Evolutionary conservation across 2,113 vertebrate genomes (phyloP).

Genomic region (Peucedramus taeniatus): DNA sequence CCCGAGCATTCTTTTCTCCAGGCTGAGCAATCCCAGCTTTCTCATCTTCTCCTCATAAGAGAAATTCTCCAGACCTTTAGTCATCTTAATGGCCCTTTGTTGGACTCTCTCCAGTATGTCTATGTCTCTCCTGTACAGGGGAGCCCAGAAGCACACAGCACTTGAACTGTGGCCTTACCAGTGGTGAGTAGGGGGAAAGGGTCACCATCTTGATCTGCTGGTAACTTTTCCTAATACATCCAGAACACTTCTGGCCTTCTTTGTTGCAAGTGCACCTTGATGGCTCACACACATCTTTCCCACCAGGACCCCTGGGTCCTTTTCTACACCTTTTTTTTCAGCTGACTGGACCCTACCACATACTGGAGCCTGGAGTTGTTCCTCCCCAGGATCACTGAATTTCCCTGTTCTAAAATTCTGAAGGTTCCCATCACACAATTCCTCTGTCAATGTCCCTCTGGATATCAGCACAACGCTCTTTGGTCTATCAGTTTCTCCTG

Average conservation of each 20-base stretch:
- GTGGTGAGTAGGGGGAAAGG: accelerated
- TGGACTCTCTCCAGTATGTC: neutral
- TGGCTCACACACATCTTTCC: neutral
- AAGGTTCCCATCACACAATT: neutral
- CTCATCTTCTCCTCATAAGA: neutral
- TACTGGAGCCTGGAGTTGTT: neutral
- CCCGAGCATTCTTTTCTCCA: neutral
- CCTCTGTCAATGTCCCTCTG: neutral
- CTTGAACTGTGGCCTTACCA: neutral
- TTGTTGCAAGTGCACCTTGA: neutral
- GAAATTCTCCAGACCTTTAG: neutral
- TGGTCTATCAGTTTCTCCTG: neutral
- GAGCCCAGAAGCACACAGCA: neutral
- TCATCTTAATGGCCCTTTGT: neutral
- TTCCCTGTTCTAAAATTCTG: neutral
- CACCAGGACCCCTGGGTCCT: accelerated
- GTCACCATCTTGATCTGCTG: neutral
- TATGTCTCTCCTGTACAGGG: neutral
- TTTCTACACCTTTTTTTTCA: neutral
- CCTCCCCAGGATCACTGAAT: neutral
- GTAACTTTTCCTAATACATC: neutral
- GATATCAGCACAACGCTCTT: neutral
- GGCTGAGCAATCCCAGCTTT: neutral
- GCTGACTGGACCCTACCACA: neutral
- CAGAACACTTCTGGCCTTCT: neutral